Evolutionary conservation across 2,113 vertebrate genomes (phyloP).

Genomic region (Tonatia bakeri): DNA sequence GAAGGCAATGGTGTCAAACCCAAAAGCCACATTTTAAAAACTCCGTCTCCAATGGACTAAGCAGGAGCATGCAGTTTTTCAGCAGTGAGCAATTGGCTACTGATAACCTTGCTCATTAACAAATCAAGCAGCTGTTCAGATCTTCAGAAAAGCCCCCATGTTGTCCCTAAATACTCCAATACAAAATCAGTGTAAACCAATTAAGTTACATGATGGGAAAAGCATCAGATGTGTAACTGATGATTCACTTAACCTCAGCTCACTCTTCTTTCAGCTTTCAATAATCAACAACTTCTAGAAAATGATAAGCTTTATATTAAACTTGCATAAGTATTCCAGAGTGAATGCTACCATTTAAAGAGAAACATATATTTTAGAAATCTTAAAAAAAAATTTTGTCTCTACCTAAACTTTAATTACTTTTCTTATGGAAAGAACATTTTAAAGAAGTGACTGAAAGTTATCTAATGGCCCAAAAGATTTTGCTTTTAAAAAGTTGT

Average conservation of each 20-base stretch:
- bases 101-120: constrained; percentile 70
- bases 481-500: not conserved
- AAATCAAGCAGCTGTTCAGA: constrained; percentile 69
- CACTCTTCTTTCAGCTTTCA: constrained; percentile 51
- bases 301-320: constrained; percentile 31
- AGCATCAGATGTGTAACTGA: constrained; percentile 54
- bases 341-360: not conserved
- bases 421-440: constrained; percentile 13
- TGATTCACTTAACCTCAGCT: constrained; percentile 50
- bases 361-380: not conserved
- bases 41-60: constrained; percentile 22
- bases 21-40: constrained; percentile 48
- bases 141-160: constrained; percentile 49
- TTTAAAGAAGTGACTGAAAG: not conserved
- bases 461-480: not conserved
- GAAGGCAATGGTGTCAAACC: constrained; percentile 8
- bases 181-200: constrained; percentile 68
- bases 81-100: constrained; percentile 61
- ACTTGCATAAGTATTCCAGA: not conserved
- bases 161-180: constrained; percentile 62
- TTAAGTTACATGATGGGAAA: constrained; percentile 44
- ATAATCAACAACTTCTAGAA: constrained; percentile 32
- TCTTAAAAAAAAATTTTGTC: not conserved
- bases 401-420: not conserved
- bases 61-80: constrained; percentile 47